Percentiles rank a stretch among this genome's conserved stretches.
These are phyloP conservation scores for Chaetorhynchus papuensis DNA, from an alignment of 2,113 vertebrate genomes.

Conservation along the genomic window DNA sequence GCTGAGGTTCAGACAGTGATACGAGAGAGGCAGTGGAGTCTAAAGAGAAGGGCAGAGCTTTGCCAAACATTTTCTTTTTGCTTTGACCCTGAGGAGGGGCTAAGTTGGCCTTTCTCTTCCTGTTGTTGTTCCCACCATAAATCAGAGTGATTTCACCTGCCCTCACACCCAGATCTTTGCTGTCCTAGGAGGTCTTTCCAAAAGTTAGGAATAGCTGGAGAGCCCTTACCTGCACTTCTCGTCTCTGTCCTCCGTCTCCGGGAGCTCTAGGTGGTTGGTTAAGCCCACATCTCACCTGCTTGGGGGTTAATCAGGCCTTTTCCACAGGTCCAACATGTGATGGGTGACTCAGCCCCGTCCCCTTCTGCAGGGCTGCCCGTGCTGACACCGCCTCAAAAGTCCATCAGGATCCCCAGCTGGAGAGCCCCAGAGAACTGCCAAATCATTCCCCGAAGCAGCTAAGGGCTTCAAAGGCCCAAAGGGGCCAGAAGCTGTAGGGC, in stretches of 20 bases:
- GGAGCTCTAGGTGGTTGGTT: neutral
- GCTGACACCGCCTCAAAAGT: neutral
- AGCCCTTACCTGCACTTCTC: neutral
- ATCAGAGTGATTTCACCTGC: neutral
- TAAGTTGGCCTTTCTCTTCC: neutral
- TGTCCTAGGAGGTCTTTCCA: neutral
- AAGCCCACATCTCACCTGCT: neutral
- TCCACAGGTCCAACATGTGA: neutral
- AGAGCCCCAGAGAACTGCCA: neutral
- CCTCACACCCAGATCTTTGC: neutral
- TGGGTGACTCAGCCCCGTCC: neutral
- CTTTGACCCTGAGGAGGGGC: neutral
- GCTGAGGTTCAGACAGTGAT: neutral
- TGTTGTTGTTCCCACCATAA: neutral
- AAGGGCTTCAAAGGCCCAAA: neutral
- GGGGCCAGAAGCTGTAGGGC: neutral
- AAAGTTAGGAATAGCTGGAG: neutral
- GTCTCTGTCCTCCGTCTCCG: neutral
- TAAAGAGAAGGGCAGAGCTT: neutral
- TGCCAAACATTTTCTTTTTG: neutral
- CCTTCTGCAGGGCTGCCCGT: neutral
- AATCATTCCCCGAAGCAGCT: neutral
- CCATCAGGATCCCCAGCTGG: neutral
- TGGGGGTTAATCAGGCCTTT: neutral
- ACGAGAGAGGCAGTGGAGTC: neutral